Evolutionary conservation across 2,888 invertebrate genomes (phyloP).

Genomic region (Eupithecia inturbata): DNA sequence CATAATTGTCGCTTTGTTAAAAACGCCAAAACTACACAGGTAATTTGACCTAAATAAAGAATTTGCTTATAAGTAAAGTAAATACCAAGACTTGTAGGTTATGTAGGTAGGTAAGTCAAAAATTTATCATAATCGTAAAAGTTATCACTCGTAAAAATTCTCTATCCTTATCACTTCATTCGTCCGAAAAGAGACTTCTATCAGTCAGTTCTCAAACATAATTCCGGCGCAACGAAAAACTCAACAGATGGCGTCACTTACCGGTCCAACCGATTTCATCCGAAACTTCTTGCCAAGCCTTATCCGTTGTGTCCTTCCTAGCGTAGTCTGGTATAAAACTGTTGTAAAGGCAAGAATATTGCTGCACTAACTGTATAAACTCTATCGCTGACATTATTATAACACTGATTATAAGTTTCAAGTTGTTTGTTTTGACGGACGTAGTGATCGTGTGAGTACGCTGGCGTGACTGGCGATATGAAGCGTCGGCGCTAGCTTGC

Average conservation of each 20-base stretch:
- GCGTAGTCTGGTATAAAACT: conserved; percentile 40
- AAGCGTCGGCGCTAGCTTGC: conserved; percentile 26
- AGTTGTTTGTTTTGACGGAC: neutral
- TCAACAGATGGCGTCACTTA: conserved; percentile 20
- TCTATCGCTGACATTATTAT: conserved; percentile 24
- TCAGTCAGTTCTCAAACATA: neutral
- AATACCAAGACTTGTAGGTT: neutral
- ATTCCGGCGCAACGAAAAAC: neutral
- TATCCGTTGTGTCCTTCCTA: conserved; percentile 38
- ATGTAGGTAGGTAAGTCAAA: neutral
- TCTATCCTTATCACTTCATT: neutral
- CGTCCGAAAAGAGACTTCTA: neutral
- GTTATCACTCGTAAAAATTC: neutral
- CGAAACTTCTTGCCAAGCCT: conserved; percentile 36
- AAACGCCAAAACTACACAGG: neutral
- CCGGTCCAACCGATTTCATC: conserved; percentile 27
- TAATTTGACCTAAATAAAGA: neutral
- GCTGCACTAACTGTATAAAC: conserved; percentile 32
- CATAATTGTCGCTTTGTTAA: no score
- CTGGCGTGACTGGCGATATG: conserved; percentile 20
- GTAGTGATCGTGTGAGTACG: conserved; percentile 10
- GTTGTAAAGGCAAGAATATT: conserved; percentile 41
- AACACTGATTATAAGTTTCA: neutral
- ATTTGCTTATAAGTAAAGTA: neutral
- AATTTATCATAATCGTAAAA: neutral